These are phyloP conservation scores for Lindbergichthys nudifrons DNA, from an alignment of 2,797 vertebrate species.

Conservation along the genomic window DNA sequence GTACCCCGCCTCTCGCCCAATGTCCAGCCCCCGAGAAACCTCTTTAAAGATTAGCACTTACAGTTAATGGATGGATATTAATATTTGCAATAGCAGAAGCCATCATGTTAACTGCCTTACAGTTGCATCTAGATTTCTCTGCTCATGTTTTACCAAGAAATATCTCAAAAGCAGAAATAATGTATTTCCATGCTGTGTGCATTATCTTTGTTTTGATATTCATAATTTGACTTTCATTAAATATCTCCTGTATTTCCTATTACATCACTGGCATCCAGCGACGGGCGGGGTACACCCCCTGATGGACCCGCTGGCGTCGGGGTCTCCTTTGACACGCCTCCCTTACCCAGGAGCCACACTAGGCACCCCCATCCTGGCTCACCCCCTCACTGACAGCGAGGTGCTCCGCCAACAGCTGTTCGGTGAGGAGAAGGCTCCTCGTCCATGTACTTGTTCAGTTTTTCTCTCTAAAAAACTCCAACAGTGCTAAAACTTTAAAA, in stretches of 20 bases:
- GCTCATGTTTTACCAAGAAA: slow-evolving; percentile 6
- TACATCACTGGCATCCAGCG: slow-evolving; percentile 91
- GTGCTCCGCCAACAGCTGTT: slow-evolving; percentile 99
- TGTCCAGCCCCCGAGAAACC: not conserved
- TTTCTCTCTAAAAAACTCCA: slow-evolving; percentile 73
- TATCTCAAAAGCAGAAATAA: not conserved
- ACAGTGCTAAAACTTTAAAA: slow-evolving; percentile 55
- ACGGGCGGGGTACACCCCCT: slow-evolving; percentile 98
- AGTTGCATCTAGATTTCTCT: slow-evolving; percentile 10
- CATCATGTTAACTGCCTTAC: not conserved
- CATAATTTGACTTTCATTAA: slow-evolving; percentile 79
- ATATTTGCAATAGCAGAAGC: slow-evolving; percentile 4
- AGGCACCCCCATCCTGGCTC: slow-evolving; percentile 95
- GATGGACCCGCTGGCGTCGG: slow-evolving; percentile 96
- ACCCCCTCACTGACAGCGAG: slow-evolving; percentile 98
- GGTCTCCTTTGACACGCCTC: slow-evolving; percentile 96
- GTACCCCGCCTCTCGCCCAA: slow-evolving; percentile 11
- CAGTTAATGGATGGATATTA: not conserved
- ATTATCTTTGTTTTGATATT: slow-evolving; percentile 29
- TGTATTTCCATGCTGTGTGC: slow-evolving; percentile 5
- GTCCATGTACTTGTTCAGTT: slow-evolving; percentile 80
- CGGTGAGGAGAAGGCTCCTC: slow-evolving; percentile 89
- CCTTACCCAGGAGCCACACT: slow-evolving; percentile 96
- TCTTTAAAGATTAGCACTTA: not conserved
- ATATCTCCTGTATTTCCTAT: slow-evolving; percentile 86